A percentile compares a stretch with the other conserved stretches of the same genome.
These are phyloP conservation scores for Amblyjoppa fuscipennis DNA, from an alignment of 2,888 invertebrate genomes.

Conservation along the genomic window DNA sequence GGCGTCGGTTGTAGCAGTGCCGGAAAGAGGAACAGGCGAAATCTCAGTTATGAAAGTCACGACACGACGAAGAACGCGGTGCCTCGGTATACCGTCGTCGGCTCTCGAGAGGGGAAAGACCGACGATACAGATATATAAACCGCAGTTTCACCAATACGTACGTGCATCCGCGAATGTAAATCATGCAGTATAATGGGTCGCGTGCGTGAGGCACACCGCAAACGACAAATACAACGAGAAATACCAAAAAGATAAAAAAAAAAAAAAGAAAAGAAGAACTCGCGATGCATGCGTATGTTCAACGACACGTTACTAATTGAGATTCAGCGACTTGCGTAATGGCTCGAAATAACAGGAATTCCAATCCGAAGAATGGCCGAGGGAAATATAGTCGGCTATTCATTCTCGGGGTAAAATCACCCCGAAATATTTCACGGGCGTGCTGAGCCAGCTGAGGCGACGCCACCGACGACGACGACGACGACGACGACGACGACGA, in stretches of 20 bases:
- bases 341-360: conserved; percentile 83
- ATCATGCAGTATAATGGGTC: conserved; percentile 41
- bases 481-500: neutral
- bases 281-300: conserved; percentile 26
- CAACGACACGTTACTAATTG: conserved; percentile 80
- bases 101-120: conserved; percentile 19
- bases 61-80: conserved; percentile 62
- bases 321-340: conserved; percentile 83
- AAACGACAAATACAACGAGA: conserved; percentile 56
- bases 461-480: conserved; percentile 42
- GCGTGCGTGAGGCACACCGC: conserved; percentile 55
- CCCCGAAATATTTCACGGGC: conserved; percentile 82
- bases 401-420: conserved; percentile 82
- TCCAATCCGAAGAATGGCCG: conserved; percentile 82
- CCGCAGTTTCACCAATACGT: neutral
- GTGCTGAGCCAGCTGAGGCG: conserved; percentile 78
- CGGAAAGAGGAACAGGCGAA: conserved; percentile 67
- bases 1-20: conserved; percentile 48
- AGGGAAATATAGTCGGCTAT: conserved; percentile 78
- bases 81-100: conserved; percentile 36
- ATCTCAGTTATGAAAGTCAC: conserved; percentile 71
- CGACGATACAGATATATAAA: conserved; percentile 10
- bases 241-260: conserved; percentile 49
- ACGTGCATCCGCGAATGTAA: neutral
- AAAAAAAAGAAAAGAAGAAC: neutral